phyloP scores from a whole-genome alignment of 2,113 vertebrate species.

The Gasterosteus nipponicus region DNA sequence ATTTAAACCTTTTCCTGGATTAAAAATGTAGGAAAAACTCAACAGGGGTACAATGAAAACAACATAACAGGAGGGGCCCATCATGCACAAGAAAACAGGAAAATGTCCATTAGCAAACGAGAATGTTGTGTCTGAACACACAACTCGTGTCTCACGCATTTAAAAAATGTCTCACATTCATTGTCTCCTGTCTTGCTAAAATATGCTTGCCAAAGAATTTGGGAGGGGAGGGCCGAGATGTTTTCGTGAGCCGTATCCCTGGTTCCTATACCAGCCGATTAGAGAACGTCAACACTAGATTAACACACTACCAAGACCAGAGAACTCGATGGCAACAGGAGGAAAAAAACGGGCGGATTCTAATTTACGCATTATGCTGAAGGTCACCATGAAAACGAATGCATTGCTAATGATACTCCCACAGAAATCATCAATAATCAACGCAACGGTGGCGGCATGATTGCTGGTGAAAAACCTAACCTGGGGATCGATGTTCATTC shows the following conservation, averaged over 20 bases:
- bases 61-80: constrained; percentile 11
- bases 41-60: constrained; percentile 1
- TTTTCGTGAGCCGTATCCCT: background rate
- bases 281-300: too few species aligned
- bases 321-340: too few species aligned
- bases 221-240: background rate
- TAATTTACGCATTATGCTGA: background rate
- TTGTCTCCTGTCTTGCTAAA: background rate
- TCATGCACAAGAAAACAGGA: constrained; percentile 31
- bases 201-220: background rate
- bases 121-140: constrained; percentile 26
- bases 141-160: background rate
- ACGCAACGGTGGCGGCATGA: too few species aligned
- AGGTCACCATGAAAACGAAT: background rate
- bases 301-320: too few species aligned
- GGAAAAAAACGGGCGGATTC: background rate
- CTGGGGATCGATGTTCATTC: background rate
- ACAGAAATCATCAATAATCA: background rate
- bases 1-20: background rate
- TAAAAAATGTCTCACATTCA: background rate
- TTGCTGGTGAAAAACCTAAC: background rate
- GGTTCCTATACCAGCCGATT: background rate
- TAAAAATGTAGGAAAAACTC: constrained; percentile 5
- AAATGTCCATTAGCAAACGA: constrained; percentile 26
- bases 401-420: background rate